phyloP scores from a whole-genome alignment of 2,797 vertebrate species.

The Octomys mimax region DNA sequence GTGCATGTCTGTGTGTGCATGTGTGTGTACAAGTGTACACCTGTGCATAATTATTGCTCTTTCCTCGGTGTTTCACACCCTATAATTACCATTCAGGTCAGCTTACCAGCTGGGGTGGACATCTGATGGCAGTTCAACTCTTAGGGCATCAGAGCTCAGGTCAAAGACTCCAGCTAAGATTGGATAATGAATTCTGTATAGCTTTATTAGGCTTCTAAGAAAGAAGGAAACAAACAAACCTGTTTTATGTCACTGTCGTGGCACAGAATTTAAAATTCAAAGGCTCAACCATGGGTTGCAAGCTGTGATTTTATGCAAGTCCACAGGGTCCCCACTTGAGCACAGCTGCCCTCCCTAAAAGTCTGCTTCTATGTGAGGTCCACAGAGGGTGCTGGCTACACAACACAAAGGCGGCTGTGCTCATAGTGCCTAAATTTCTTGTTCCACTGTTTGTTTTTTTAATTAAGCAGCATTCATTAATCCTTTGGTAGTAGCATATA shows the following conservation, averaged over 20 bases:
- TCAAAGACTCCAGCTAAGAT: background rate
- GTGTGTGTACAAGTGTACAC: no score
- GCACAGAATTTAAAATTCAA: conserved; percentile 68
- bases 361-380: background rate
- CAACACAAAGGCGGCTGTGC: background rate
- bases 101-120: background rate
- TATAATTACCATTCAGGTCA: conserved; percentile 56
- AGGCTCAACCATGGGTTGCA: conserved; percentile 6
- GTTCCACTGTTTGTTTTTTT: background rate
- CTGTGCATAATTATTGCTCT: background rate
- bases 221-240: conserved; percentile 65
- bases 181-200: conserved; percentile 65
- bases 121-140: conserved; percentile 36
- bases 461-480: background rate
- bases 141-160: conserved; percentile 33
- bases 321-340: conserved; percentile 35
- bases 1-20: background rate
- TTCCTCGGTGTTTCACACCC: background rate
- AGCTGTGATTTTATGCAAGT: conserved; percentile 53
- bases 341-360: background rate
- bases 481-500: background rate
- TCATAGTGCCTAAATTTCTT: conserved; percentile 26
- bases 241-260: conserved; percentile 60
- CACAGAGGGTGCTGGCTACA: background rate
- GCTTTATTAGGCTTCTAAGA: conserved; percentile 70